These are phyloP conservation scores for Thymallus thymallus DNA, from an alignment of 2,113 vertebrate genomes.

Conservation along the genomic window DNA sequence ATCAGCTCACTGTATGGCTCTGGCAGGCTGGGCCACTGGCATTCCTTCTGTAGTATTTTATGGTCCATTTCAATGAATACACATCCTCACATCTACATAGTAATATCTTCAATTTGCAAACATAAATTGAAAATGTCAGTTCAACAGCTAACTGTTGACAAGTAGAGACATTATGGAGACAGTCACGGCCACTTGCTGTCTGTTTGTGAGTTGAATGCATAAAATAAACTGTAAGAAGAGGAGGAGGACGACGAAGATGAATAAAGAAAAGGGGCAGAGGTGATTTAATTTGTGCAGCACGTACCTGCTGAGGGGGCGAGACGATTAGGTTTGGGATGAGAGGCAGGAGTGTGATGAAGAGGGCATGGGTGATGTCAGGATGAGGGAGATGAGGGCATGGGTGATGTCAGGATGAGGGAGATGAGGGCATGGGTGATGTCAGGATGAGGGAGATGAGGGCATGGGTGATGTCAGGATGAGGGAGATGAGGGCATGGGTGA, in stretches of 20 bases:
- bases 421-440: too few relatives aligned
- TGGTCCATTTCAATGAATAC: slow-evolving; percentile 45
- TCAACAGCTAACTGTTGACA: slow-evolving; percentile 75
- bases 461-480: too few relatives aligned
- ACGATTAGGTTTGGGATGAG: slow-evolving; percentile 77
- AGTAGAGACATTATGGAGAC: slow-evolving; percentile 70
- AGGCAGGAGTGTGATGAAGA: slow-evolving; percentile 72
- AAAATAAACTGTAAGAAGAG: slow-evolving; percentile 50
- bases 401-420: slow-evolving; percentile 69
- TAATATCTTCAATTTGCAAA: slow-evolving; percentile 76
- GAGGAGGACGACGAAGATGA: slow-evolving; percentile 19
- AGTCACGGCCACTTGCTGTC: slow-evolving; percentile 65
- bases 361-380: slow-evolving; percentile 73
- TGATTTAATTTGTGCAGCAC: slow-evolving; percentile 72
- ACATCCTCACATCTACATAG: slow-evolving; percentile 70
- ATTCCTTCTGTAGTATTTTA: too few relatives aligned
- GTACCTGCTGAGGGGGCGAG: slow-evolving; percentile 72
- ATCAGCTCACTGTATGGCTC: too few relatives aligned
- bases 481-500: too few relatives aligned
- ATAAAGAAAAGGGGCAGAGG: slow-evolving; percentile 62
- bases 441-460: too few relatives aligned
- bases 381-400: too few relatives aligned
- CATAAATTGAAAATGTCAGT: too few relatives aligned
- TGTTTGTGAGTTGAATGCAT: slow-evolving; percentile 56
- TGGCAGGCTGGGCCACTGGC: too few relatives aligned